Conservation (phyloP, 1,140 invertebrate genomes). For the Gryon sp. region DNA sequence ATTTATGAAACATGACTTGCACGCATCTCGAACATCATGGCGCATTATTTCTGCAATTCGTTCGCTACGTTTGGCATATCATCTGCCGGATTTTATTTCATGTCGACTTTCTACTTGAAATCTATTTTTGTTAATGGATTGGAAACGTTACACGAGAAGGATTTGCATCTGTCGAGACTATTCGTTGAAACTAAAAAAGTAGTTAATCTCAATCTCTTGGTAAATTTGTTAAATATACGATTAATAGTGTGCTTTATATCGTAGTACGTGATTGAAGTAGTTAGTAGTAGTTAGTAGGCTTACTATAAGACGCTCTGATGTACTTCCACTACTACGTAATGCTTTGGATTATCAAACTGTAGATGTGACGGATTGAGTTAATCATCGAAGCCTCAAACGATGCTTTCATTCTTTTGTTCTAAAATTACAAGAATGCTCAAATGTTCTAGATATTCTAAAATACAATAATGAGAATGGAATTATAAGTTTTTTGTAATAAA, state of each 20-base stretch:
- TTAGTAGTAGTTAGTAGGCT: too few species aligned
- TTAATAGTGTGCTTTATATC: constrained; percentile 22
- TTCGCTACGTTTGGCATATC: constrained; percentile 43
- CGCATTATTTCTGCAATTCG: constrained; percentile 47
- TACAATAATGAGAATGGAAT: neutral
- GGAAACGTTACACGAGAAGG: constrained; percentile 18
- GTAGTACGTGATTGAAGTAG: constrained; percentile 40
- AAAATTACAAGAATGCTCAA: neutral
- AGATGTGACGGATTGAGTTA: constrained; percentile 20
- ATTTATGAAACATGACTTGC: constrained; percentile 57
- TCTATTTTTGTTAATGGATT: constrained; percentile 33
- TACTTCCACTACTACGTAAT: constrained; percentile 37
- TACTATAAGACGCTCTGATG: constrained; percentile 50
- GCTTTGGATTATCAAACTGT: constrained; percentile 34
- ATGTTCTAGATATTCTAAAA: neutral
- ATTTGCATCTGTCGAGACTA: neutral
- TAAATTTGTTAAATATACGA: constrained; percentile 35
- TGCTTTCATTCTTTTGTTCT: neutral
- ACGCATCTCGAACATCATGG: constrained; percentile 45
- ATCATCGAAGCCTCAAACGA: constrained; percentile 17
- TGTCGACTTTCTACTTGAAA: neutral
- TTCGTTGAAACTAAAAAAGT: neutral
- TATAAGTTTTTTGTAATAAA: too few species aligned
- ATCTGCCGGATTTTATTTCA: constrained; percentile 34
- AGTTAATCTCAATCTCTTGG: neutral